Evolutionary conservation across 1,140 invertebrate genomes (phyloP).

Genomic region (Hylyphantes graminicola): DNA sequence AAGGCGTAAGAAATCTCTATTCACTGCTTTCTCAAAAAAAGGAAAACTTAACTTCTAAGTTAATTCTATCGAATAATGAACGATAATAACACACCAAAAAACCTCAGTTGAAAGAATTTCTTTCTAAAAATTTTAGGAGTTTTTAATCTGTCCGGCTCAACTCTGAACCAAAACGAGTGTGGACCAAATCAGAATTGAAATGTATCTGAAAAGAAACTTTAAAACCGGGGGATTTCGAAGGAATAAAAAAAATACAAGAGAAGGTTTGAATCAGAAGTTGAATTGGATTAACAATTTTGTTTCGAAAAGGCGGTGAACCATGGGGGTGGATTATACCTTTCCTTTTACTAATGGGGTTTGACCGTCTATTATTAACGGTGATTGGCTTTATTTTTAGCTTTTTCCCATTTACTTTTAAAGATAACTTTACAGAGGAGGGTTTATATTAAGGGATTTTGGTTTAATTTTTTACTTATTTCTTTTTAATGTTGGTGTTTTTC

Average conservation of each 20-base stretch:
- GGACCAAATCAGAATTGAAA: slow-evolving; percentile 44
- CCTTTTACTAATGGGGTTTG: slow-evolving; percentile 4
- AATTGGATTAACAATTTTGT: slow-evolving; percentile 53
- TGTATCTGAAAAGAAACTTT: slow-evolving; percentile 33
- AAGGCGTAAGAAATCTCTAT: no score
- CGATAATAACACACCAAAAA: no score
- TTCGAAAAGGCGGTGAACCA: slow-evolving; percentile 44
- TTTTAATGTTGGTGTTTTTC: no score
- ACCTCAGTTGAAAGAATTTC: no score
- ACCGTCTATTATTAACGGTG: slow-evolving; percentile 16
- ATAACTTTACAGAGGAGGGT: slow-evolving; percentile 17
- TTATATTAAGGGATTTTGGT: not conserved
- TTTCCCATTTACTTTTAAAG: slow-evolving; percentile 14
- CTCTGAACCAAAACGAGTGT: slow-evolving; percentile 19
- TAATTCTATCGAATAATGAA: no score
- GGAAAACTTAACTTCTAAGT: no score
- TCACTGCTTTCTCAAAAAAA: no score
- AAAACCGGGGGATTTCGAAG: not conserved
- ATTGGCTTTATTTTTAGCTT: slow-evolving; percentile 36
- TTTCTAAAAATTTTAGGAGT: not conserved
- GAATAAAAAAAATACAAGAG: not conserved
- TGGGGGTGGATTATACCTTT: slow-evolving; percentile 37
- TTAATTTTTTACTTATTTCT: no score
- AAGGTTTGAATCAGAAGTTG: slow-evolving; percentile 45
- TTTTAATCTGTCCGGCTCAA: slow-evolving; percentile 43